These are phyloP conservation scores for Anthonomus grandis DNA, from an alignment of 1,140 invertebrate genomes.

Conservation along the genomic window DNA sequence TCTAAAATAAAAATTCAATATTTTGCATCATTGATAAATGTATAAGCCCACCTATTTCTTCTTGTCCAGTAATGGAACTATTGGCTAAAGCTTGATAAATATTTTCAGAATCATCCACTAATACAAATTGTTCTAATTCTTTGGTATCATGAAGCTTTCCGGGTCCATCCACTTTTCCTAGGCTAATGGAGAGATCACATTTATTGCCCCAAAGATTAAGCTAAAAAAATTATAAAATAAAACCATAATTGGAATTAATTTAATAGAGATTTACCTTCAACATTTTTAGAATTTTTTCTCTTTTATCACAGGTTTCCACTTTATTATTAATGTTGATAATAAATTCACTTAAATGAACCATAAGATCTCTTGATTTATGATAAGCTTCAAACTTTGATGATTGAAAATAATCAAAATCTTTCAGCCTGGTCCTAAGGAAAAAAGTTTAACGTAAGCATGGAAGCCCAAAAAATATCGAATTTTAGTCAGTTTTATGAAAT, in stretches of 20 bases:
- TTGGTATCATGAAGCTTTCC: slow-evolving; percentile 44
- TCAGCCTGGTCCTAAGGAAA: slow-evolving; percentile 55
- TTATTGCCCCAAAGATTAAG: slow-evolving; percentile 72
- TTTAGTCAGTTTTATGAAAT: too few species aligned
- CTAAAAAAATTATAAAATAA: too few species aligned
- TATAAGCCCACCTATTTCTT: neutral
- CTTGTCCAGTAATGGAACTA: neutral
- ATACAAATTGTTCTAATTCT: slow-evolving; percentile 63
- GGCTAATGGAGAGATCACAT: slow-evolving; percentile 86
- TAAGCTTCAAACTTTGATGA: slow-evolving; percentile 69
- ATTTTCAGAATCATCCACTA: slow-evolving; percentile 63
- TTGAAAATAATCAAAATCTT: slow-evolving; percentile 74
- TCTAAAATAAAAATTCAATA: slow-evolving; percentile 54
- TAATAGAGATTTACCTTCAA: too few species aligned
- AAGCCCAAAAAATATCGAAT: neutral
- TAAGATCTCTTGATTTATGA: slow-evolving; percentile 53
- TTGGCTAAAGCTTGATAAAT: slow-evolving; percentile 45
- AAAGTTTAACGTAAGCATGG: neutral
- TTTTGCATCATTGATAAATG: neutral
- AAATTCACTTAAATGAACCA: slow-evolving; percentile 57
- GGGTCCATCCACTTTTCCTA: slow-evolving; percentile 53
- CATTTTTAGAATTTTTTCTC: slow-evolving; percentile 54
- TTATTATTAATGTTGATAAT: slow-evolving; percentile 45
- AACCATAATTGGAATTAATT: too few species aligned
- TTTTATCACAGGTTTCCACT: slow-evolving; percentile 46